phyloP scores from a whole-genome alignment of 2,797 vertebrate species.

The Mionectes olivaceus region DNA sequence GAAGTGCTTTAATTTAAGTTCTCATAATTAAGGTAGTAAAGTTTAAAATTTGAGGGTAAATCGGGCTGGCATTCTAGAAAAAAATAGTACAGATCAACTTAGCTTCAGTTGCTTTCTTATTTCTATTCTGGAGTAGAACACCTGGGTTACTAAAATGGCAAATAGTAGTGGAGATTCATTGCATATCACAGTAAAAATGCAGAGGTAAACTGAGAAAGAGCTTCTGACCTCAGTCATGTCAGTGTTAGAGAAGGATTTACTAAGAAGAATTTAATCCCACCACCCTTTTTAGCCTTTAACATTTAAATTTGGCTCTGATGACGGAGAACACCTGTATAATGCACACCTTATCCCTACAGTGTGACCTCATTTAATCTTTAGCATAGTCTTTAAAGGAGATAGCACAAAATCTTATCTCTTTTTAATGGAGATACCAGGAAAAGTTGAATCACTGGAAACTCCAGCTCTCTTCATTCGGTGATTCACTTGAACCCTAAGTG shows the following conservation, averaged over 20 bases:
- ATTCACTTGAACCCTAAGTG: neutral
- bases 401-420: neutral
- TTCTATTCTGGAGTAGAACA: neutral
- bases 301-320: neutral
- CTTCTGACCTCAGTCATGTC: neutral
- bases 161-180: neutral
- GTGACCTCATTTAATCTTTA: neutral
- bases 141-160: neutral
- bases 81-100: neutral
- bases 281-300: neutral
- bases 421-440: neutral
- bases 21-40: neutral
- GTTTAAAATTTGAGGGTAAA: neutral
- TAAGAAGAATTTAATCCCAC: neutral
- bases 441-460: neutral
- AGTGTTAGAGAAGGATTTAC: neutral
- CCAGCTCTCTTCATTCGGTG: neutral
- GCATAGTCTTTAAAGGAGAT: neutral
- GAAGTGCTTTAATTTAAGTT: conserved; percentile 11
- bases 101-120: neutral
- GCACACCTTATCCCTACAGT: neutral
- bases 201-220: neutral
- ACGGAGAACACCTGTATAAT: neutral
- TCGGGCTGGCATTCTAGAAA: neutral
- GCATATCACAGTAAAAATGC: neutral